Evolutionary conservation across 2,797 vertebrate species (phyloP).

Genomic region (Microctenopoma lineatum): DNA sequence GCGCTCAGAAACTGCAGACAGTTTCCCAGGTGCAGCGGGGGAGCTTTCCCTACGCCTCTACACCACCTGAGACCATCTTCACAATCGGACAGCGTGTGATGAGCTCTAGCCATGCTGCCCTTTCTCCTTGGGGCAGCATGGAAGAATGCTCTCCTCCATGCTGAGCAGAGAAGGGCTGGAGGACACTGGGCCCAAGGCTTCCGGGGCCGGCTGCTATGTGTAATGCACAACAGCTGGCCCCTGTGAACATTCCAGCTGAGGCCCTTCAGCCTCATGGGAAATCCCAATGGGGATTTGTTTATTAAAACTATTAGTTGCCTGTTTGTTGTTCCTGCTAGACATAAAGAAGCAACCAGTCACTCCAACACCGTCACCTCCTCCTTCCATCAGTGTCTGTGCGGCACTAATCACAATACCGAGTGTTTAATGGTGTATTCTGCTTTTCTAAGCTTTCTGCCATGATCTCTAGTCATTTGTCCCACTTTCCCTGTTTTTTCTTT

Average conservation of each 20-base stretch:
- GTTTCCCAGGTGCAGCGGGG: conserved; percentile 77
- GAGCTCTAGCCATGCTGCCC: conserved; percentile 34
- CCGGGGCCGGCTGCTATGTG: conserved; percentile 75
- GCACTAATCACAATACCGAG: conserved; percentile 27
- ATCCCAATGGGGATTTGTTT: conserved; percentile 80
- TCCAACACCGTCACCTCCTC: conserved; percentile 62
- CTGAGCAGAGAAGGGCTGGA: conserved; percentile 68
- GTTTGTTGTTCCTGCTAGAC: conserved; percentile 82
- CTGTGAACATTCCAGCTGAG: conserved; percentile 83
- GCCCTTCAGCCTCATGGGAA: conserved; percentile 82
- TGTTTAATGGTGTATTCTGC: conserved; percentile 39
- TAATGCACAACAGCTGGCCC: conserved; percentile 84
- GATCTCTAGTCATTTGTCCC: conserved; percentile 40
- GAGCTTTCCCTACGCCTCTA: conserved; percentile 42
- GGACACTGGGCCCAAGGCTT: conserved; percentile 74
- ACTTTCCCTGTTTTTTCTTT: conserved; percentile 65
- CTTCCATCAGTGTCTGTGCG: background rate
- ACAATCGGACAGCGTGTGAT: conserved; percentile 28
- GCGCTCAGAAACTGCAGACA: conserved; percentile 61
- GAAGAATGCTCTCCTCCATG: conserved; percentile 70
- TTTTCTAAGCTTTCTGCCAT: conserved; percentile 45
- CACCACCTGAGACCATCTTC: conserved; percentile 43
- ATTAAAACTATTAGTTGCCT: conserved; percentile 82
- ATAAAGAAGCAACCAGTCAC: conserved; percentile 64
- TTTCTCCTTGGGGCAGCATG: conserved; percentile 61